These are phyloP conservation scores for Episyrphus balteatus DNA, from an alignment of 1,140 invertebrate species.

Conservation along the genomic window DNA sequence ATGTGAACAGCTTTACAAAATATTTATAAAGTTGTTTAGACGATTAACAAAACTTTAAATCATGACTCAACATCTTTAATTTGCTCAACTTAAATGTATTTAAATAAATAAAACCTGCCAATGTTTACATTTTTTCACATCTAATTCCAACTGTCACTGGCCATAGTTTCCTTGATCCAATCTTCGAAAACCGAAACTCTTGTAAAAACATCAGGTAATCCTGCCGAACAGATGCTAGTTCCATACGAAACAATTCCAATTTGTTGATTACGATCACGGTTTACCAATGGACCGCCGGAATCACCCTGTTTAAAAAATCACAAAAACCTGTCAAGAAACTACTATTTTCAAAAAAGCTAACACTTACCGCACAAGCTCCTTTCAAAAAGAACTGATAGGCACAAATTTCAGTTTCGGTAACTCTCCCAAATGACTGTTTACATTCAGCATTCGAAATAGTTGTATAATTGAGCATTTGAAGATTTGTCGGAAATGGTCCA, in stretches of 20 bases:
- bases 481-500: conserved; percentile 20
- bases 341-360: neutral
- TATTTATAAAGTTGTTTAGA: too few relatives aligned
- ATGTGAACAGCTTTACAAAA: too few relatives aligned
- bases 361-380: conserved; percentile 34
- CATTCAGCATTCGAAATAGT: conserved; percentile 28
- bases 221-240: conserved; percentile 41
- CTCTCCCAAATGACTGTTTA: conserved; percentile 13
- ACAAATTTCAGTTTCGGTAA: conserved; percentile 37
- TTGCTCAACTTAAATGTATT: too few relatives aligned
- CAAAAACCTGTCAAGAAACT: too few relatives aligned
- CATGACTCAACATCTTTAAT: too few relatives aligned
- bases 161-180: conserved; percentile 39
- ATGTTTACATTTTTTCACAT: too few relatives aligned
- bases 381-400: conserved; percentile 35
- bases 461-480: conserved; percentile 24
- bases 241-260: conserved; percentile 63
- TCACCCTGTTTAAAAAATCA: conserved; percentile 45
- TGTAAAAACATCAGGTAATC: conserved; percentile 46
- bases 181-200: conserved; percentile 37
- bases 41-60: too few relatives aligned
- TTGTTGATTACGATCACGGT: conserved; percentile 20
- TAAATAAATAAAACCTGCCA: too few relatives aligned
- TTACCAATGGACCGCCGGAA: conserved; percentile 55
- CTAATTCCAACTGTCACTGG: too few relatives aligned